A percentile compares a stretch with the other conserved stretches of the same genome.
These are phyloP conservation scores for Drosophila jambulina DNA, from an alignment of 1,140 invertebrate species.

Conservation along the genomic window DNA sequence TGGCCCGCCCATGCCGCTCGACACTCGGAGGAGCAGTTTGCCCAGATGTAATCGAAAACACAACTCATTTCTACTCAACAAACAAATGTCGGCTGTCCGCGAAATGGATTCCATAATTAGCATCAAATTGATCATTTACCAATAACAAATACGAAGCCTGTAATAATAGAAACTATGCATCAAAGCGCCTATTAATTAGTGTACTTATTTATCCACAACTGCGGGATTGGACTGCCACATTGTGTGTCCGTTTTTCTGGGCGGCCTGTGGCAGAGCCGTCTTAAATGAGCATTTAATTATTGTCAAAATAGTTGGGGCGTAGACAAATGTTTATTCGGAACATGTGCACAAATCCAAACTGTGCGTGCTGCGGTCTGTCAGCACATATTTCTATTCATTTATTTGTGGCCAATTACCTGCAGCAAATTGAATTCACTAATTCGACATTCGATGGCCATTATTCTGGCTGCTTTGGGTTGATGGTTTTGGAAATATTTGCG, in stretches of 20 bases:
- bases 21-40: background rate
- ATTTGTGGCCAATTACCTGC: constrained; percentile 55
- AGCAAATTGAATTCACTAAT: constrained; percentile 27
- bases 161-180: constrained; percentile 46
- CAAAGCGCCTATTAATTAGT: constrained; percentile 41
- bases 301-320: constrained; percentile 27
- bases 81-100: constrained; percentile 22
- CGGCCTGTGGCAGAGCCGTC: background rate
- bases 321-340: constrained; percentile 46
- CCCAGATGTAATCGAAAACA: constrained; percentile 10
- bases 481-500: constrained; percentile 19
- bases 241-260: background rate
- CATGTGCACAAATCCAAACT: constrained; percentile 29
- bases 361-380: constrained; percentile 28
- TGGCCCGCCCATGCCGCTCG: background rate
- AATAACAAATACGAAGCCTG: constrained; percentile 48
- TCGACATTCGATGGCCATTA: constrained; percentile 9
- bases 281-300: constrained; percentile 54
- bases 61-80: constrained; percentile 37
- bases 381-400: constrained; percentile 17
- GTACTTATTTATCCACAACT: constrained; percentile 29
- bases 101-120: constrained; percentile 54
- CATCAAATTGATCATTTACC: constrained; percentile 55
- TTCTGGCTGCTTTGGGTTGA: background rate
- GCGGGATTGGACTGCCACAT: constrained; percentile 8